A percentile compares a stretch with the other conserved stretches of the same genome.
phyloP scores from a whole-genome alignment of 1,140 invertebrate genomes.

The Drosophila trapezifrons region DNA sequence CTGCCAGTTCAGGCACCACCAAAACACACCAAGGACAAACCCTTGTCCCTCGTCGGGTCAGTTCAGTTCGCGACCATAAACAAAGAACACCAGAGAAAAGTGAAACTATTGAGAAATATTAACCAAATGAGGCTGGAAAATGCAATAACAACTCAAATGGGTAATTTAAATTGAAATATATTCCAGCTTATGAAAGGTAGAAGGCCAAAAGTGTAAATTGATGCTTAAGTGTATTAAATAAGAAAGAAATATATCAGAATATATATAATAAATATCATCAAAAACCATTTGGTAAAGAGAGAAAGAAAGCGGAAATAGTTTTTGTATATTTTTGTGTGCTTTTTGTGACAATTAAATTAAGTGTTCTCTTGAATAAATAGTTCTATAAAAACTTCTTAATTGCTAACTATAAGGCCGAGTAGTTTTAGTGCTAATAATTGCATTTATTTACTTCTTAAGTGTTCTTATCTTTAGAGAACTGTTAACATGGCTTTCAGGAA shows the following conservation, averaged over 20 bases:
- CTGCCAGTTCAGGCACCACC: constrained; percentile 27
- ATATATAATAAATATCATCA: not conserved
- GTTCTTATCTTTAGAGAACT: too few relatives aligned
- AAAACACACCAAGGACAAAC: constrained; percentile 39
- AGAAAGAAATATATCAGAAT: not conserved
- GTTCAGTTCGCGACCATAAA: constrained; percentile 37
- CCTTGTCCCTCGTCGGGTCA: constrained; percentile 48
- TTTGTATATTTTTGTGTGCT: too few relatives aligned
- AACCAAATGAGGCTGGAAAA: constrained; percentile 7
- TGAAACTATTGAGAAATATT: constrained; percentile 11
- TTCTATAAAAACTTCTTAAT: too few relatives aligned
- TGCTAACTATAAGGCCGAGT: too few relatives aligned
- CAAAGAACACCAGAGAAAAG: constrained; percentile 22
- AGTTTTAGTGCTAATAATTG: too few relatives aligned
- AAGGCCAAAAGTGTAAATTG: too few relatives aligned
- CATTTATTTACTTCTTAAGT: not conserved
- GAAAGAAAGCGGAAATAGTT: too few relatives aligned
- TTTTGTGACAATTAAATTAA: too few relatives aligned
- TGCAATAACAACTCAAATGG: not conserved
- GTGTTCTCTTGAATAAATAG: too few relatives aligned
- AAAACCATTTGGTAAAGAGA: too few relatives aligned
- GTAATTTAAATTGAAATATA: not conserved
- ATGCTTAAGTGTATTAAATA: not conserved
- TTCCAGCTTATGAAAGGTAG: not conserved
- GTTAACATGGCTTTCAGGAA: not conserved